These are phyloP conservation scores for Lycaon pictus DNA, from an alignment of 2,113 vertebrate species.

Conservation along the genomic window DNA sequence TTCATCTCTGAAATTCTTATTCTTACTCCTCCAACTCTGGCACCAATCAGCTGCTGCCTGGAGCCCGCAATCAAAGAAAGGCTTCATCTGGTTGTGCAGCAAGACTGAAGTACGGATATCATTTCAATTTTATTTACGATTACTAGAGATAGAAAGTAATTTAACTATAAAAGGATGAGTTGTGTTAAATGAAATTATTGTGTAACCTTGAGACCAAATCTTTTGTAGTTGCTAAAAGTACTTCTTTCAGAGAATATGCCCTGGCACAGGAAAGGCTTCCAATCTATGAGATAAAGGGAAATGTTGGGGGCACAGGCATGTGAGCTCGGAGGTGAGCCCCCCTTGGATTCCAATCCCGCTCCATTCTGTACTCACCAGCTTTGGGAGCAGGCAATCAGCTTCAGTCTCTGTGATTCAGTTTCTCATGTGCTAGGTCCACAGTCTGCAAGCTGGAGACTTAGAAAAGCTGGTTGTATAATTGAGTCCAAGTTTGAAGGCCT, in stretches of 20 bases:
- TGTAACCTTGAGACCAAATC: neutral
- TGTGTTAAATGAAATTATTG: neutral
- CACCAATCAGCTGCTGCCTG: fast-evolving
- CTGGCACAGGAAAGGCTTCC: neutral
- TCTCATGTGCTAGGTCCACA: neutral
- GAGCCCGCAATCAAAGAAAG: fast-evolving
- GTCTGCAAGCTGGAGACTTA: neutral
- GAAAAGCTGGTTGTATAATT: neutral
- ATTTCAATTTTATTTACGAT: neutral
- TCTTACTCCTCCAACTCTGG: neutral
- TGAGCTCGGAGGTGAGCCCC: neutral
- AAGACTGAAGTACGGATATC: neutral
- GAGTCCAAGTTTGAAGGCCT: neutral
- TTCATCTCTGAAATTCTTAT: neutral
- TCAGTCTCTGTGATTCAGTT: neutral
- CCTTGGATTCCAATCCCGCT: neutral
- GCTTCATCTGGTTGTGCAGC: fast-evolving
- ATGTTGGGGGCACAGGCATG: fast-evolving
- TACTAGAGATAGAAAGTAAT: neutral
- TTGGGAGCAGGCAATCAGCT: too few relatives aligned
- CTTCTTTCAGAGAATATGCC: neutral
- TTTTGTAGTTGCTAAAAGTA: fast-evolving
- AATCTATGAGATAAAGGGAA: neutral
- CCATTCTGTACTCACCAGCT: neutral
- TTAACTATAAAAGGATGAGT: fast-evolving